phyloP scores from a whole-genome alignment of 2,888 invertebrate genomes.

The Drosophila prolongata region DNA sequence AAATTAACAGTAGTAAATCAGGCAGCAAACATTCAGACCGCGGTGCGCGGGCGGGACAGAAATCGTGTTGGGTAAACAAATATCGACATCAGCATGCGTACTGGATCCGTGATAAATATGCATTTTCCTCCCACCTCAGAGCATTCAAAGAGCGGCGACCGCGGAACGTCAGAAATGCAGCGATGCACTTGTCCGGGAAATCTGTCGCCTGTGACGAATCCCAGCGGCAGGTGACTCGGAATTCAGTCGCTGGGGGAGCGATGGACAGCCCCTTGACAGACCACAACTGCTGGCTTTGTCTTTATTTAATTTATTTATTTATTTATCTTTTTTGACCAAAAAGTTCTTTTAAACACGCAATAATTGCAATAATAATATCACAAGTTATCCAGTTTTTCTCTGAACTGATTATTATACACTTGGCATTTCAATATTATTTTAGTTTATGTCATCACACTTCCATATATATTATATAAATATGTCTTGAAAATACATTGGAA shows the following conservation, averaged over 20 bases:
- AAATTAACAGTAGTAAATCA: conserved; percentile 68
- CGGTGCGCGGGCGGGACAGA: conserved; percentile 11
- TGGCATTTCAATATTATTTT: no score
- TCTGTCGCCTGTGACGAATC: conserved; percentile 19
- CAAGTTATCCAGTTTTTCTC: no score
- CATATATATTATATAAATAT: no score
- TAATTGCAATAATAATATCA: not conserved
- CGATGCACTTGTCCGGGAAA: conserved; percentile 39
- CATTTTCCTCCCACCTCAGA: conserved; percentile 32
- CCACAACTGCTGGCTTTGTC: not conserved
- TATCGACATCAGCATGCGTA: conserved; percentile 65
- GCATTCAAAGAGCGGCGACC: conserved; percentile 12
- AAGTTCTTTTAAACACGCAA: not conserved
- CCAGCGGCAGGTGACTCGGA: conserved; percentile 5
- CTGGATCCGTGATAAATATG: conserved; percentile 54
- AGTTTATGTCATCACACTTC: no score
- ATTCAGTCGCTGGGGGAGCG: not conserved
- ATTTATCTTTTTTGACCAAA: not conserved
- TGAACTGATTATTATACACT: no score
- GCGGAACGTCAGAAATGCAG: conserved; percentile 37
- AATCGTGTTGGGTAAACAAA: conserved; percentile 71
- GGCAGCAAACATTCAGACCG: conserved; percentile 21
- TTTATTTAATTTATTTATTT: not conserved
- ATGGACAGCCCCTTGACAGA: not conserved
- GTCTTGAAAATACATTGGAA: no score